A percentile compares a stretch with the other conserved stretches of the same genome.
These are phyloP conservation scores for Climacteris rufus DNA, from an alignment of 2,113 vertebrate genomes.

Conservation along the genomic window DNA sequence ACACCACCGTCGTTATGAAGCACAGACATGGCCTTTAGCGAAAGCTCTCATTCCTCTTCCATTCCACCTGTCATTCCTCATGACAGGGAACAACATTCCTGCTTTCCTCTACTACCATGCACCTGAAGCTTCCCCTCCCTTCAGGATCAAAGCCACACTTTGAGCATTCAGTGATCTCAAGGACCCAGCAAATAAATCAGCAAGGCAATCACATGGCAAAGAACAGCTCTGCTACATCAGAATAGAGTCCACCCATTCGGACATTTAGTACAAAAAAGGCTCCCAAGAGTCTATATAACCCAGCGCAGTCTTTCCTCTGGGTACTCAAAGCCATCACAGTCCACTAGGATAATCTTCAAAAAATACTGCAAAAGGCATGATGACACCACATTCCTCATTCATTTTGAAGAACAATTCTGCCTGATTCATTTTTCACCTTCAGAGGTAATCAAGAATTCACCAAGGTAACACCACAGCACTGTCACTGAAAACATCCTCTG, in stretches of 20 bases:
- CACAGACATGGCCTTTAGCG: not conserved
- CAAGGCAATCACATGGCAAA: not conserved
- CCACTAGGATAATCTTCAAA: not conserved
- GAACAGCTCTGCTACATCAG: not conserved
- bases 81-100: not conserved
- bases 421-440: not conserved
- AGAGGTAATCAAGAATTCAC: not conserved
- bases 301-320: accelerated
- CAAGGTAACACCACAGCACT: not conserved
- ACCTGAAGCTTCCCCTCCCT: too few species aligned
- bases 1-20: accelerated
- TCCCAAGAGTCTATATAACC: too few species aligned
- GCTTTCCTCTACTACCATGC: not conserved
- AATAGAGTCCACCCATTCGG: not conserved
- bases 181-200: not conserved
- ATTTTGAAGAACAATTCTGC: not conserved
- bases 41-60: not conserved
- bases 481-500: too few species aligned
- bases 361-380: not conserved
- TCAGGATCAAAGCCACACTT: too few species aligned
- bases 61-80: not conserved
- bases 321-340: not conserved
- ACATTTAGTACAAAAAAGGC: not conserved
- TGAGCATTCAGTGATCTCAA: not conserved
- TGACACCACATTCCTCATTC: too few species aligned